Base-by-base conservation (phyloP, 2,888 invertebrate species). In the Ochlodes sylvanus region DNA sequence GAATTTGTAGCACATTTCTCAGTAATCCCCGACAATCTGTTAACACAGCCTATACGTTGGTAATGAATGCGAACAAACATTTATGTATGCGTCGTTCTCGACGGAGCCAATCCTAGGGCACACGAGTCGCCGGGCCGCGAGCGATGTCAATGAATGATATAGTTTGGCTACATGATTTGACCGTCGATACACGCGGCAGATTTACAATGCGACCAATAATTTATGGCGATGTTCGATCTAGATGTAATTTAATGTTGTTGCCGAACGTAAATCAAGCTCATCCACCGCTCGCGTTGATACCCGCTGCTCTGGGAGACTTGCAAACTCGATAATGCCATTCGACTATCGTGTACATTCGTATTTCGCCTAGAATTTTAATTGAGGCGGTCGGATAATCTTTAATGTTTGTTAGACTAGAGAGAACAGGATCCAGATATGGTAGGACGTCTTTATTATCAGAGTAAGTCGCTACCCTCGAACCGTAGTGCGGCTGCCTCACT, bases 201-300 rank as follows among this genome's bases (percentile, higher is more conserved):
- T 92, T 92, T 92, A 93, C 90, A 91, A 88, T 91, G 87, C 87
- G 81, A 82, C 83, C 84, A 76, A 82, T 88, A 89, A 92, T 93
- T 92, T 92, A 93, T 92, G 78, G 89, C 86, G 84, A 83, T 92
- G 92, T 92, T 89, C 89, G 87, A 88, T 91, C 89, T 89, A 91
- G 89, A 91, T 91, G 89, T 92, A 91, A 92, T 93, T 92, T 92
- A 93, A 90, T 90, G 91, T 89, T 89, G 90, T 87, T 85, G 85
- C 84, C 81, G 78, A 76, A 79, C 85, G 88, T 92, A 93, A 92
- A 92, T 93, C 92, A 92, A 86, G 85, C 83, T 87, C 92, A 87
- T 90, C 92, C 84, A 79, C 77, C 75, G 76, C 77, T 79, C 77
- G 76, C 75, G 75, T 81, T 80, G 88, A 88, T 87, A 87, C 88